Conservation (phyloP, 1,140 invertebrate species). For the Rhopalosiphum maidis region DNA sequence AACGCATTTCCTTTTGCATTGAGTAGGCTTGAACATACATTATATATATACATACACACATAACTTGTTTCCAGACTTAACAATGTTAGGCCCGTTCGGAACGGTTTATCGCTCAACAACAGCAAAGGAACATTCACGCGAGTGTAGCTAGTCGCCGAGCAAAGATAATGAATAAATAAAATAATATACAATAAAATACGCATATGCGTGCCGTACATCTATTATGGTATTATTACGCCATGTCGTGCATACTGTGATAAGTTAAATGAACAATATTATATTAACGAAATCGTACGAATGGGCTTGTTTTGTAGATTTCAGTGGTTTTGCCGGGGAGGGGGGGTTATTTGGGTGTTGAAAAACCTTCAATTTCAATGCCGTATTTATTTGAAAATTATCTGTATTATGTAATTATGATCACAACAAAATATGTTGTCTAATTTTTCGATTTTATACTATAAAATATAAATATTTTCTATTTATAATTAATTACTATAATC, state of each 20-base stretch:
- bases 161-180: background rate
- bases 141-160: too few species aligned
- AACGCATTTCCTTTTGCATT: background rate
- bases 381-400: too few species aligned
- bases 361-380: too few species aligned
- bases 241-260: background rate
- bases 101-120: background rate
- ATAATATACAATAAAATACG: background rate
- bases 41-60: background rate
- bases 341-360: too few species aligned
- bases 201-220: background rate
- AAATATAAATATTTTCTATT: too few species aligned
- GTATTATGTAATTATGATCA: too few species aligned
- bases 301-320: background rate
- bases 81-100: background rate
- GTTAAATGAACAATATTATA: background rate
- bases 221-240: background rate
- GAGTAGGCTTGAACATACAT: background rate
- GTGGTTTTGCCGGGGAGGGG: too few species aligned
- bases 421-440: too few species aligned
- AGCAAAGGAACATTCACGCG: background rate
- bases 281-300: background rate
- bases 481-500: too few species aligned
- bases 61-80: conserved; percentile 10
- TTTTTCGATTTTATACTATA: too few species aligned